Evolutionary conservation across 2,888 invertebrate genomes (phyloP).

Genomic region (Lithophane socia): DNA sequence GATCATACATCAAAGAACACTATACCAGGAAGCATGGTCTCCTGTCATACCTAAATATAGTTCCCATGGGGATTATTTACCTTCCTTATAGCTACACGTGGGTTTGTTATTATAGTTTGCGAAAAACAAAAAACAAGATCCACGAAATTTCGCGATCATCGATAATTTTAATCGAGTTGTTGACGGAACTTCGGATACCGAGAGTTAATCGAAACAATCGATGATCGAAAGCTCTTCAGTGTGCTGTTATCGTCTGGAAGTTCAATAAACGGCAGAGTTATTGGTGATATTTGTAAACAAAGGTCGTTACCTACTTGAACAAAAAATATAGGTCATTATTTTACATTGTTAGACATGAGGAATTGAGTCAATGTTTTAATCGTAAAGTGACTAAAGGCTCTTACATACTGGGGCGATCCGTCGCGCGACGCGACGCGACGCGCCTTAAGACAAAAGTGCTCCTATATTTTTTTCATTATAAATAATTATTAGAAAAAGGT

Average conservation of each 20-base stretch:
- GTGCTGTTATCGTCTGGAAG: slow-evolving; percentile 11
- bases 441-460: too few relatives aligned
- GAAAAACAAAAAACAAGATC: slow-evolving; percentile 52
- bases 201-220: slow-evolving; percentile 38
- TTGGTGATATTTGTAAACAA: slow-evolving; percentile 14
- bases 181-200: slow-evolving; percentile 44
- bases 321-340: slow-evolving; percentile 27
- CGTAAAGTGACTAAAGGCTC: slow-evolving; percentile 2
- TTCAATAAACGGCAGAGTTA: slow-evolving; percentile 31
- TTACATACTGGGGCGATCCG: too few relatives aligned
- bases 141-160: slow-evolving; percentile 46
- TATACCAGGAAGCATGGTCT: slow-evolving; percentile 68
- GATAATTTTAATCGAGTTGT: slow-evolving; percentile 57
- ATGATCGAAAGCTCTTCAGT: slow-evolving; percentile 26
- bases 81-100: slow-evolving; percentile 6
- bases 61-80: slow-evolving; percentile 41
- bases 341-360: neutral
- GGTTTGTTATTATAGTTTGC: slow-evolving; percentile 37
- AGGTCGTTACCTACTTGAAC: neutral
- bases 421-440: too few relatives aligned
- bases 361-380: slow-evolving; percentile 22
- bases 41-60: slow-evolving; percentile 59
- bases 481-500: too few relatives aligned
- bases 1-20: slow-evolving; percentile 68
- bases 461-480: too few relatives aligned